These are phyloP conservation scores for Lerista edwardsae DNA, from an alignment of 2,797 vertebrate genomes.

Conservation along the genomic window DNA sequence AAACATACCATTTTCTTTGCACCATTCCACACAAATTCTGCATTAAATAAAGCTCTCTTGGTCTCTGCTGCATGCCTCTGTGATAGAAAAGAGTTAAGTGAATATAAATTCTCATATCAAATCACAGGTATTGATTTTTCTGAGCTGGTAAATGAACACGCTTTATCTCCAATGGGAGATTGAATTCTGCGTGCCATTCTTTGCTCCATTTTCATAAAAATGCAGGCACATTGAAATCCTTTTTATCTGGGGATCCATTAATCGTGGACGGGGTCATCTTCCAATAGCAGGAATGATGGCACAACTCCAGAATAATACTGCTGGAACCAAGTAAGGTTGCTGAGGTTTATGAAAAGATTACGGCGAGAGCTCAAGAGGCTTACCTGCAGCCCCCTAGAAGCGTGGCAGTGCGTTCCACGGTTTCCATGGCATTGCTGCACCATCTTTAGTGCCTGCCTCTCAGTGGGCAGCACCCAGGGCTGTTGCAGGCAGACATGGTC, in stretches of 20 bases:
- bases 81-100: conserved; percentile 75
- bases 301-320: conserved; percentile 49
- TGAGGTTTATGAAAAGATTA: conserved; percentile 24
- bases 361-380: background rate
- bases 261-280: conserved; percentile 57
- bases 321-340: conserved; percentile 27
- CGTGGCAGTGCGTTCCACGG: background rate
- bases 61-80: conserved; percentile 57
- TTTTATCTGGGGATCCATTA: conserved; percentile 66
- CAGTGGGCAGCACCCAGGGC: background rate
- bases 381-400: background rate
- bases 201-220: conserved; percentile 76
- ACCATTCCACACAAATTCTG: conserved; percentile 55
- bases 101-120: conserved; percentile 76
- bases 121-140: conserved; percentile 76
- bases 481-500: conserved; percentile 28
- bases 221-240: conserved; percentile 65
- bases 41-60: conserved; percentile 68
- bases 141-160: conserved; percentile 72
- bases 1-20: conserved; percentile 54
- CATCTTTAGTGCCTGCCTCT: conserved; percentile 18
- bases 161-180: conserved; percentile 73
- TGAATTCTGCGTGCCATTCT: conserved; percentile 65
- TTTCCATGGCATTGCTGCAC: conserved; percentile 22
- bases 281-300: conserved; percentile 48